These are phyloP conservation scores for Scotopteryx bipunctaria DNA, from an alignment of 2,888 invertebrate genomes.

Conservation along the genomic window DNA sequence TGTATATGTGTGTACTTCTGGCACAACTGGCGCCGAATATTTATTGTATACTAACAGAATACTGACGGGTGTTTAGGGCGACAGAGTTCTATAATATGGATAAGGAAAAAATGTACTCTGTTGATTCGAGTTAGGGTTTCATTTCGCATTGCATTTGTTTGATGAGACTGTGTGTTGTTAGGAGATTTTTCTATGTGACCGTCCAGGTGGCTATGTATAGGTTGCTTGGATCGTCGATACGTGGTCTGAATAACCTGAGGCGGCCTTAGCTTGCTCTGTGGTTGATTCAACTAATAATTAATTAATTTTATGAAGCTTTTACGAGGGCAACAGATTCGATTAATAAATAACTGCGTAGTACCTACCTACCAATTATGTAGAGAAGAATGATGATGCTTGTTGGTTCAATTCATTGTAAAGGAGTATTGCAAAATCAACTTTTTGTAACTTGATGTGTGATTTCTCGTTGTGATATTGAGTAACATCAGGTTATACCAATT, in stretches of 20 bases:
- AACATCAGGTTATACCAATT: too few relatives aligned
- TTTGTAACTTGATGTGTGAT: too few relatives aligned
- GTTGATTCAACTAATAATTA: slow-evolving; percentile 62
- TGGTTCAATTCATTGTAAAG: slow-evolving; percentile 2
- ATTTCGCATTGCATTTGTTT: slow-evolving; percentile 41
- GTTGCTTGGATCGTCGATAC: slow-evolving; percentile 68
- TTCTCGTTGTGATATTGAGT: background rate
- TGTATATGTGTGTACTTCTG: slow-evolving; percentile 79
- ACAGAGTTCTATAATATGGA: slow-evolving; percentile 65
- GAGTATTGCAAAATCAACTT: slow-evolving; percentile 1
- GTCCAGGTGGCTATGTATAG: slow-evolving; percentile 83
- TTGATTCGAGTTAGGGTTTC: slow-evolving; percentile 50
- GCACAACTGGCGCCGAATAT: slow-evolving; percentile 83
- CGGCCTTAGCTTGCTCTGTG: slow-evolving; percentile 62
- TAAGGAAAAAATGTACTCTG: slow-evolving; percentile 53
- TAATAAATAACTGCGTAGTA: slow-evolving; percentile 28
- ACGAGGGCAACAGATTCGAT: slow-evolving; percentile 46
- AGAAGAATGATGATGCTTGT: slow-evolving; percentile 10
- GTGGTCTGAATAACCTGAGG: slow-evolving; percentile 61
- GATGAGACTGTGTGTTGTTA: slow-evolving; percentile 56
- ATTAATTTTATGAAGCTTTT: slow-evolving; percentile 62
- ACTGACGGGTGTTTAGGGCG: slow-evolving; percentile 72
- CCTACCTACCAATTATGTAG: slow-evolving; percentile 21
- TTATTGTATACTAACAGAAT: slow-evolving; percentile 83
- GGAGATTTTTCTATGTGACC: slow-evolving; percentile 77